Evolutionary conservation across 2,797 vertebrate genomes (phyloP).

Genomic region (Tragopan temminckii): DNA sequence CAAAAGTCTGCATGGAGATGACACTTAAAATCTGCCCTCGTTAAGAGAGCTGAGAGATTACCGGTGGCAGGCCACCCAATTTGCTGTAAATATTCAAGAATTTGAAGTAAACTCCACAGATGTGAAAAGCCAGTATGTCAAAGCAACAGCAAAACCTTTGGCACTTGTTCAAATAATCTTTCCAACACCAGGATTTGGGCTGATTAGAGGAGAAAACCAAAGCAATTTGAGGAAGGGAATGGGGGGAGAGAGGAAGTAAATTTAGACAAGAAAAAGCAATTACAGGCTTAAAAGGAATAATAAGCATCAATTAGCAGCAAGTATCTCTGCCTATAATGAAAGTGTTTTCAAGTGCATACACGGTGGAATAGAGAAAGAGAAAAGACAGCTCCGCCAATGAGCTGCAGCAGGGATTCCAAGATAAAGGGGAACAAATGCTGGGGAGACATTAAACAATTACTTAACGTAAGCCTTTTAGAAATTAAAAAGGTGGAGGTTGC

Average conservation of each 20-base stretch:
- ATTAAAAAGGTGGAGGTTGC: conserved; percentile 55
- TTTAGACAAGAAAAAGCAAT: conserved; percentile 78
- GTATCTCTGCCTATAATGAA: conserved; percentile 74
- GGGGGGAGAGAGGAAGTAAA: conserved; percentile 29
- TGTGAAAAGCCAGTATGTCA: conserved; percentile 11
- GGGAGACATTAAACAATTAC: conserved; percentile 69
- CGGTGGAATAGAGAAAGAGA: conserved; percentile 54
- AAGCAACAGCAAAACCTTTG: conserved; percentile 45
- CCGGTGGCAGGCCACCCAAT: not conserved
- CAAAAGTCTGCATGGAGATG: conserved; percentile 33
- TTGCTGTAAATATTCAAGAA: conserved; percentile 25
- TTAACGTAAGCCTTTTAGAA: conserved; percentile 44
- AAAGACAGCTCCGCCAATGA: conserved; percentile 33
- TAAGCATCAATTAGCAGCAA: conserved; percentile 77
- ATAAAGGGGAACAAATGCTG: conserved; percentile 66
- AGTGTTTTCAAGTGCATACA: conserved; percentile 65
- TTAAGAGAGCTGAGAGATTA: conserved; percentile 39
- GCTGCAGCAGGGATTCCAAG: conserved; percentile 67
- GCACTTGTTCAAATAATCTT: conserved; percentile 1
- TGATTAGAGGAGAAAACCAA: conserved; percentile 68
- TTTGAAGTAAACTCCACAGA: conserved; percentile 33
- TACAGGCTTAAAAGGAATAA: conserved; percentile 77
- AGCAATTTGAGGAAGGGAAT: conserved; percentile 41
- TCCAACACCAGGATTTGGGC: conserved; percentile 45
- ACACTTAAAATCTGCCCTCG: conserved; percentile 44